These are phyloP conservation scores for Cariama cristata DNA, from an alignment of 2,113 vertebrate genomes.

Conservation along the genomic window DNA sequence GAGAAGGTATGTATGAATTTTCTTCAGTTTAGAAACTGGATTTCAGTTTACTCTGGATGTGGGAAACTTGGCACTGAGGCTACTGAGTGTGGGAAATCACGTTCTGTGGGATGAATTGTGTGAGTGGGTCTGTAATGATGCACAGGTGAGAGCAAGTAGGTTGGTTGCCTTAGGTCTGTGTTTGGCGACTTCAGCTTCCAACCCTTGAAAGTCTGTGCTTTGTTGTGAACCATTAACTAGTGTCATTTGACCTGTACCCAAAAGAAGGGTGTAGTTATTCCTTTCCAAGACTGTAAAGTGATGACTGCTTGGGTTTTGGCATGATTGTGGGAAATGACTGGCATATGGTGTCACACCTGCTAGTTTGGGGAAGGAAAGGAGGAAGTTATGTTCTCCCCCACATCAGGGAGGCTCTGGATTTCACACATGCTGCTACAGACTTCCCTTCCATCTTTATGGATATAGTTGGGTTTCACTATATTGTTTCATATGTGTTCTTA, in stretches of 20 bases:
- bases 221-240: neutral
- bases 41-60: neutral
- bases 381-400: neutral
- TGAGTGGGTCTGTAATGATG: neutral
- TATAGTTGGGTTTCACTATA: neutral
- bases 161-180: neutral
- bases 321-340: neutral
- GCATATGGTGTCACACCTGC: neutral
- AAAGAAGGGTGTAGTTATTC: neutral
- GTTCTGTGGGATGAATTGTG: neutral
- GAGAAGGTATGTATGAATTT: constrained; percentile 79
- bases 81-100: neutral
- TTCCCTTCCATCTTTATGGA: neutral
- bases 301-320: neutral
- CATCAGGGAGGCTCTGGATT: neutral
- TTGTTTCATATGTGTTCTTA: neutral
- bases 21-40: neutral
- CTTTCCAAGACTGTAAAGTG: neutral
- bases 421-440: neutral
- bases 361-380: neutral
- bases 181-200: neutral
- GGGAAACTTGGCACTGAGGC: neutral
- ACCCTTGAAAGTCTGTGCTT: neutral
- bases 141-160: accelerated
- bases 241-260: neutral